These are phyloP conservation scores for Hyperopisus bebe DNA, from an alignment of 2,113 vertebrate species.

Conservation along the genomic window DNA sequence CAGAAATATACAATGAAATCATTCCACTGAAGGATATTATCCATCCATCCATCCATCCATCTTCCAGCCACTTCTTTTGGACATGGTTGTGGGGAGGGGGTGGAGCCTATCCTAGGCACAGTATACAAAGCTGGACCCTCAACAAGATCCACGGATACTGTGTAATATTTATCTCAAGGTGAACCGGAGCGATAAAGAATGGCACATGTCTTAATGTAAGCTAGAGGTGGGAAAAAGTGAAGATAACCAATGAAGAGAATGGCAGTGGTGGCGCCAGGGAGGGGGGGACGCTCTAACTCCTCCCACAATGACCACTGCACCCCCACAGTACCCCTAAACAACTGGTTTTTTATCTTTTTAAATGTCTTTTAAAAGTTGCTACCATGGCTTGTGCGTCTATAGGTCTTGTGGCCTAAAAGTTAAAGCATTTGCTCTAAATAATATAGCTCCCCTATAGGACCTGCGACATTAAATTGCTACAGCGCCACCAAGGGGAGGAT, in stretches of 20 bases:
- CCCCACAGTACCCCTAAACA: not conserved
- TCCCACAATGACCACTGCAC: not conserved
- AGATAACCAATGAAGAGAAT: not conserved
- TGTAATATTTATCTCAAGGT: constrained; percentile 7
- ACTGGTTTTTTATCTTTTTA: not conserved
- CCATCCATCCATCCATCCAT: not conserved
- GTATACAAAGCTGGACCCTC: not conserved
- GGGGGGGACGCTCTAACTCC: not conserved
- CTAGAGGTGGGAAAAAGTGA: not conserved
- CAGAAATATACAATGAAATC: constrained; percentile 23
- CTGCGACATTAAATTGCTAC: not conserved
- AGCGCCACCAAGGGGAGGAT: not conserved
- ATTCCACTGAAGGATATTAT: not conserved
- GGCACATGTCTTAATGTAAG: not conserved
- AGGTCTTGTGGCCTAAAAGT: not conserved
- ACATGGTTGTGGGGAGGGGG: not conserved
- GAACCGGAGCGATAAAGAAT: not conserved
- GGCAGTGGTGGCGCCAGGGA: not conserved
- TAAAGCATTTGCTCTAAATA: not conserved
- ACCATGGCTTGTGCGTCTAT: not conserved
- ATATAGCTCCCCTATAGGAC: not conserved
- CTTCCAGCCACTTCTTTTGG: not conserved
- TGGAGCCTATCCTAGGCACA: not conserved
- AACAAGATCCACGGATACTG: not conserved
- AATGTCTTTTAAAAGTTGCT: not conserved